Evolutionary conservation across 2,888 invertebrate genomes (phyloP), one percentile per base, ranked within the genome.

Genomic region (Drosophila villosipedis): DNA sequence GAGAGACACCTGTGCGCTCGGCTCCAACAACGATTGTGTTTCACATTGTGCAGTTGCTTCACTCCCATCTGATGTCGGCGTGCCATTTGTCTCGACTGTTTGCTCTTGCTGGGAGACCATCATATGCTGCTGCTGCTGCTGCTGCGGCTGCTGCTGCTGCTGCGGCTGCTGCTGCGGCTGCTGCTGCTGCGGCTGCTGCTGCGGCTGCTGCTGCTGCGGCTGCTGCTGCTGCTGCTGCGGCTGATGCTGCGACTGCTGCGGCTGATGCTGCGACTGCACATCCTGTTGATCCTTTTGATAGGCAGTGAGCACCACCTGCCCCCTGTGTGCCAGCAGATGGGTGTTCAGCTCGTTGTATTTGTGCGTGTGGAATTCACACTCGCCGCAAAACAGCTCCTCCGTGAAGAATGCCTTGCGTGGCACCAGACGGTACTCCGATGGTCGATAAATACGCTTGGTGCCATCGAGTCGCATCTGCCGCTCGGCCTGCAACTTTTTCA

Each of bases 311-410:
- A 97, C 0, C 96, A 97, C 9, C 89, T 5, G 75, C 65, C 25
- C 90, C 68, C 31, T 52, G 30, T 81, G 85, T 0, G 33, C 7
- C 28, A 37, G 14, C 4, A 87, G 31, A 65, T 97, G 97, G 72
- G 95, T 92, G 79, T 95, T 95, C 71, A 97, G 92, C 89, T 96
- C 96, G 0, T 96, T 93, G 10, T 96, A 94, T 6, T 96, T 96
- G 92, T 96, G 96, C 0, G 96, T 96, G 28, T 94, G 94, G 83
- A 96, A 97, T 39, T 95, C 94, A 89, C 97, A 97, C 5, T 95
- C 91, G 0, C 95, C 94, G 85, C 97, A 97, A 53, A 94, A 94
- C 0, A 96, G 94, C 3, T 94, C 94, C 10, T 94, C 94, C 39
- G 94, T 94, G 65, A 96, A 95, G 59, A 96, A 96, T 0, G 95